Conservation (phyloP, 2,113 vertebrate genomes). For the Crypturellus undulatus region DNA sequence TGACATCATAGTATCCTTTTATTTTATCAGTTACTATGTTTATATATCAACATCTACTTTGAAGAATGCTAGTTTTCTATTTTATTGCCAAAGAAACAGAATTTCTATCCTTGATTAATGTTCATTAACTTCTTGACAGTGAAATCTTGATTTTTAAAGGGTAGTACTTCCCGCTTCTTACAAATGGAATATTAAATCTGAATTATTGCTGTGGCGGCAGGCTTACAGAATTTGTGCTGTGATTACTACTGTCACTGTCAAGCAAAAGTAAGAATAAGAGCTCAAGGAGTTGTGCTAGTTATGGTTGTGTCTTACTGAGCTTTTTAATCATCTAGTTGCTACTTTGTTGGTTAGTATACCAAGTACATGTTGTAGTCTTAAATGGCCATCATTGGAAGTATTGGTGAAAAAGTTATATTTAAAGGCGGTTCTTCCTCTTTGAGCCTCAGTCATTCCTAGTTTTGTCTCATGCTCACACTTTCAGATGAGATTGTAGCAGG, state of each 20-base stretch:
- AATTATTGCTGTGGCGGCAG: not conserved
- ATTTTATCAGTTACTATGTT: not conserved
- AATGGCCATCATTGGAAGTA: not conserved
- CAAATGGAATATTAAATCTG: not conserved
- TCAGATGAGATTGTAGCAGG: not conserved
- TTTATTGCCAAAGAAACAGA: not conserved
- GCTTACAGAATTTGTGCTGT: not conserved
- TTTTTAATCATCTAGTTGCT: not conserved
- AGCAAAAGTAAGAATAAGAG: not conserved
- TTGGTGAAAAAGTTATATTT: not conserved
- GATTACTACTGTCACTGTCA: not conserved
- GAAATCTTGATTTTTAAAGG: not conserved
- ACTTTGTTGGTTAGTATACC: not conserved
- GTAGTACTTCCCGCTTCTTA: not conserved
- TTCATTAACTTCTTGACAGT: not conserved
- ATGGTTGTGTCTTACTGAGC: not conserved
- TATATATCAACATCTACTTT: not conserved
- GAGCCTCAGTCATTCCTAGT: not conserved
- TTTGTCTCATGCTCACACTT: not conserved
- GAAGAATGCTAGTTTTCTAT: not conserved
- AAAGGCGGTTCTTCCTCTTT: not conserved
- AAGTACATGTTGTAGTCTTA: not conserved
- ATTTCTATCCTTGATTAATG: not conserved
- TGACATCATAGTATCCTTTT: not conserved
- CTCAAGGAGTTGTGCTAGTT: not conserved